phyloP scores from a whole-genome alignment of 92 coral and sea anemone genomes.

The Actinostola sp. region DNA sequence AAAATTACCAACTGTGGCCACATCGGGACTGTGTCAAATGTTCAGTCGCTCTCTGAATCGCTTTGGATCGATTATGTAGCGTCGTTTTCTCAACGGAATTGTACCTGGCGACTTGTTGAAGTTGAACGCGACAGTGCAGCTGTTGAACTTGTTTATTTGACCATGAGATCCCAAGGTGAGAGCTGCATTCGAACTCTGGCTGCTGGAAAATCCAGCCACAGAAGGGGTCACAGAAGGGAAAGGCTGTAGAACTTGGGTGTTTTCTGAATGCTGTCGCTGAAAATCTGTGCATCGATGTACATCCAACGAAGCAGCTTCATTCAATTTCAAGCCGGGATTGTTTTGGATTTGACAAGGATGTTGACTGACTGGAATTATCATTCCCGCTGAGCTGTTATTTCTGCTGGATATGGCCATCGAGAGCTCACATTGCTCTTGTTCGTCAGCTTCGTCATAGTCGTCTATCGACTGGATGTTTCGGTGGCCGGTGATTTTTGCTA shows the following conservation, averaged over 20 bases:
- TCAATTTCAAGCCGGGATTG: not conserved
- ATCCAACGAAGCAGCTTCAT: not conserved
- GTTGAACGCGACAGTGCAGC: not conserved
- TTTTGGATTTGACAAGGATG: constrained; percentile 1
- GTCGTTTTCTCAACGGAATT: constrained; percentile 1
- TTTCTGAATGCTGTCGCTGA: not conserved
- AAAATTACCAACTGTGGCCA: no score
- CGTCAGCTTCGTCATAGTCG: constrained; percentile 55
- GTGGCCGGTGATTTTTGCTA: no score
- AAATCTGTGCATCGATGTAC: not conserved
- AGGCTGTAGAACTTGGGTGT: not conserved
- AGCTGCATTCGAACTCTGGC: constrained; percentile 6
- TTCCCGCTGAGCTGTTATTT: constrained; percentile 14
- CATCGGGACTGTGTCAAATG: no score
- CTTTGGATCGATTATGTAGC: constrained; percentile 3
- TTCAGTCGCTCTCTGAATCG: constrained; percentile 6
- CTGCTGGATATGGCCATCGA: constrained; percentile 32
- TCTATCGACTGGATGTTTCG: constrained; percentile 48
- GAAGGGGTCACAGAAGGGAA: not conserved
- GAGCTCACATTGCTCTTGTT: constrained; percentile 38
- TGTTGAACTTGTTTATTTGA: not conserved
- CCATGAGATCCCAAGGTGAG: constrained; percentile 3
- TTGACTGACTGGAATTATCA: not conserved
- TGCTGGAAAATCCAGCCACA: constrained; percentile 2
- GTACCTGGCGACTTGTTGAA: no score